These are phyloP conservation scores for Hermodice carunculata DNA, from an alignment of 2,888 invertebrate genomes.

Conservation along the genomic window DNA sequence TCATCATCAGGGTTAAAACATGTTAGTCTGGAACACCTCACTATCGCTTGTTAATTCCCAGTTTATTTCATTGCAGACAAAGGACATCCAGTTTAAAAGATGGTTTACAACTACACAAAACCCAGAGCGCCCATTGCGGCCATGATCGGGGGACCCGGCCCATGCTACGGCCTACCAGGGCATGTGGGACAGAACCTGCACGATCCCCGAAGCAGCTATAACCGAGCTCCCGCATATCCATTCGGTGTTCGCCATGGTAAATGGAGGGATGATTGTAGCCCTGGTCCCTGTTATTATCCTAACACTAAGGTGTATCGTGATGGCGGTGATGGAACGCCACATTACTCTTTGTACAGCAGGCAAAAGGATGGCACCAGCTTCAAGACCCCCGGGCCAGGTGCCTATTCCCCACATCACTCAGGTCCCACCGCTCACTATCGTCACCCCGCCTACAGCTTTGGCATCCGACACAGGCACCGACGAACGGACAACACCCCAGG, in stretches of 20 bases:
- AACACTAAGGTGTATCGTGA: conserved; percentile 44
- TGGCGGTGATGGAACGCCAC: conserved; percentile 46
- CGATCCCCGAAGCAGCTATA: conserved; percentile 51
- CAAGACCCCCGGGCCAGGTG: conserved; percentile 66
- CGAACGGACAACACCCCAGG: conserved; percentile 66
- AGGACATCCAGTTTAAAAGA: no score
- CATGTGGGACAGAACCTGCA: conserved; percentile 47
- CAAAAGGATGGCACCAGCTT: conserved; percentile 49
- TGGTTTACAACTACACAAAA: conserved; percentile 50
- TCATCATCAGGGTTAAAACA: no score
- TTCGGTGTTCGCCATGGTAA: conserved; percentile 47
- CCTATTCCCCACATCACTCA: conserved; percentile 62
- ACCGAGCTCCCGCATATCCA: conserved; percentile 44
- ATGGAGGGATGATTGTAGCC: conserved; percentile 34
- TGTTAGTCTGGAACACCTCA: no score
- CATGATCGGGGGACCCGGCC: conserved; percentile 54
- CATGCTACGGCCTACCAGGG: conserved; percentile 51
- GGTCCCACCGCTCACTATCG: conserved; percentile 52
- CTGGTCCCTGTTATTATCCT: conserved; percentile 39
- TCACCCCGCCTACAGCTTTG: conserved; percentile 64
- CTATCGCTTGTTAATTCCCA: no score
- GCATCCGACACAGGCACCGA: conserved; percentile 55
- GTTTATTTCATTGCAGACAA: no score
- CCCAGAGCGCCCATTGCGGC: conserved; percentile 56
- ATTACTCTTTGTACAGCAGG: conserved; percentile 54